Conservation (phyloP, 1,140 invertebrate species). For the Cylas formicarius region DNA sequence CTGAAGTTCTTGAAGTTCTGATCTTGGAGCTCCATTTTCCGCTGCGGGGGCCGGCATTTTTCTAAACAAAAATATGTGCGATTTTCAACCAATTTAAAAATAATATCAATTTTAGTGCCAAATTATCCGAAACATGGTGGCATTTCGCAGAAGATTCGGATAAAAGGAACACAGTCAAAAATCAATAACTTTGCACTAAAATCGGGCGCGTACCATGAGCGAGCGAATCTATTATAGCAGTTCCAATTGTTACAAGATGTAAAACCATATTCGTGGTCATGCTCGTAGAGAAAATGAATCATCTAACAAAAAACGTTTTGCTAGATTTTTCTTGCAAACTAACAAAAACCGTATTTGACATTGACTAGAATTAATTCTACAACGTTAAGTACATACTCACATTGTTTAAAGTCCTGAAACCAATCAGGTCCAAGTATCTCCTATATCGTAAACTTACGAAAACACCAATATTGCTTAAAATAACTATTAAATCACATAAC, state of each 20-base stretch:
- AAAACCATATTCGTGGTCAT: too few relatives aligned
- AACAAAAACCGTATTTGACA: too few relatives aligned
- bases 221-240: conserved; percentile 51
- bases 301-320: conserved; percentile 39
- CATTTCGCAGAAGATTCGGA: not conserved
- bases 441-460: too few relatives aligned
- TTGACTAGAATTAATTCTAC: too few relatives aligned
- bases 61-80: conserved; percentile 14
- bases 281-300: conserved; percentile 44
- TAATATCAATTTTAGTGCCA: not conserved
- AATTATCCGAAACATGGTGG: too few relatives aligned
- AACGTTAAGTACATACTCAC: too few relatives aligned
- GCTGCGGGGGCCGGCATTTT: conserved; percentile 55
- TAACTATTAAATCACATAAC: too few relatives aligned
- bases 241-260: too few relatives aligned
- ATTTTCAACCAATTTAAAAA: not conserved
- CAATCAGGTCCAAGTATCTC: too few relatives aligned
- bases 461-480: too few relatives aligned
- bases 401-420: too few relatives aligned
- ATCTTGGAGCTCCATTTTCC: conserved; percentile 65
- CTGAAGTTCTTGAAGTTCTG: conserved; percentile 86
- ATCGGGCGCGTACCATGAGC: not conserved
- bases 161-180: not conserved
- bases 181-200: conserved; percentile 3
- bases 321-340: conserved; percentile 1